Evolutionary conservation across 53 echinoderm and acorn worm species (phyloP).

Genomic region (Glandiceps talaboti): DNA sequence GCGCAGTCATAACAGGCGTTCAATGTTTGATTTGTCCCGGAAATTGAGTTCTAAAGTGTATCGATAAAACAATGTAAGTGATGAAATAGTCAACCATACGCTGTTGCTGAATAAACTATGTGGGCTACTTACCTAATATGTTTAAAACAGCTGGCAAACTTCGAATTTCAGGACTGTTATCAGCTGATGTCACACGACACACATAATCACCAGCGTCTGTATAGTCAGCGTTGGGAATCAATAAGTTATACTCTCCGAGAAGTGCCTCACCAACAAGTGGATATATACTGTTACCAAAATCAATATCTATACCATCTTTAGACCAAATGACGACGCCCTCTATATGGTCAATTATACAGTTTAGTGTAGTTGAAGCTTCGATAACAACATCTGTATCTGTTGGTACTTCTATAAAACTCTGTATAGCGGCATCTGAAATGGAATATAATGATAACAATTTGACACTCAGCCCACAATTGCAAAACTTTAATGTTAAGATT

Average conservation of each 20-base stretch:
- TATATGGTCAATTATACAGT: conserved; percentile 45
- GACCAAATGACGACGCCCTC: conserved; percentile 60
- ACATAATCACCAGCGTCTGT: conserved; percentile 41
- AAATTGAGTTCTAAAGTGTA: too few relatives aligned
- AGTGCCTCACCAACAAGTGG: conserved; percentile 40
- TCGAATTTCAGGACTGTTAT: conserved; percentile 14
- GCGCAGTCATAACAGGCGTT: too few relatives aligned
- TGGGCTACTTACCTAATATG: conserved; percentile 28
- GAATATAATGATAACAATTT: neutral
- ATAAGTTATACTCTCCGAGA: conserved; percentile 41
- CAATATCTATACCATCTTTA: conserved; percentile 21
- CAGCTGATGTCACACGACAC: conserved; percentile 52
- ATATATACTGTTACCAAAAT: conserved; percentile 32
- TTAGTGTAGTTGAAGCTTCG: conserved; percentile 30
- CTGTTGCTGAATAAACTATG: too few relatives aligned
- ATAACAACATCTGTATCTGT: conserved; percentile 31
- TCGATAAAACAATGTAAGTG: too few relatives aligned
- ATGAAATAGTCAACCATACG: too few relatives aligned
- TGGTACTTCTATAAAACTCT: conserved; percentile 46
- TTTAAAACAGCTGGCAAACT: conserved; percentile 23
- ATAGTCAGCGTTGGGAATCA: conserved; percentile 28
- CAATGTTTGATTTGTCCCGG: too few relatives aligned
- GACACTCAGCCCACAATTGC: too few relatives aligned
- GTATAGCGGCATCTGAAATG: conserved; percentile 1
- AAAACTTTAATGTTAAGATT: too few relatives aligned